A percentile compares a stretch with the other conserved stretches of the same genome.
Evolutionary conservation across 2,797 vertebrate species (phyloP).

Genomic region (Rhinichthys osculus): DNA sequence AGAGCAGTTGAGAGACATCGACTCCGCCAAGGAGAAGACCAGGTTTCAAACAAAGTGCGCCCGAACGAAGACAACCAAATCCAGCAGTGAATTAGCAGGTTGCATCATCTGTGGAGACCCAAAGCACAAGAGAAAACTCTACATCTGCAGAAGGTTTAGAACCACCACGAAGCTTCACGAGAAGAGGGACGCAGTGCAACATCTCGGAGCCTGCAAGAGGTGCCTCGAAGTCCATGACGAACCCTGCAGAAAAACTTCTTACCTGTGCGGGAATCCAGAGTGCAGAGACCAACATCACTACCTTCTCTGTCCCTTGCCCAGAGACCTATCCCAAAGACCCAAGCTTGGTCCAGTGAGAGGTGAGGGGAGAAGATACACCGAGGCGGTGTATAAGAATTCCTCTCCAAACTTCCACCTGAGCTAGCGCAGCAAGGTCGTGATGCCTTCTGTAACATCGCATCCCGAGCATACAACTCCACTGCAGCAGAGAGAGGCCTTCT

Average conservation of each 20-base stretch:
- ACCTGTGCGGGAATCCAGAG: conserved; percentile 5
- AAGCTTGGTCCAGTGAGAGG: not conserved
- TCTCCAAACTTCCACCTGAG: conserved; percentile 5
- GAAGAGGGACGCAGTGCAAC: not conserved
- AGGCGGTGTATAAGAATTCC: conserved; percentile 2
- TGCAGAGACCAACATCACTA: not conserved
- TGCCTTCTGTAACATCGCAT: conserved; percentile 2
- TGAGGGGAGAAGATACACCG: not conserved
- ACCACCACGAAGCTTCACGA: not conserved
- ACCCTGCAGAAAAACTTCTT: not conserved
- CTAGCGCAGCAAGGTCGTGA: not conserved
- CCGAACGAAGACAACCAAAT: not conserved
- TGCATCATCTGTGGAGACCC: conserved; percentile 5
- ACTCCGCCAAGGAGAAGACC: not conserved
- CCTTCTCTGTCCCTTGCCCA: not conserved
- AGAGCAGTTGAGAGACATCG: not conserved
- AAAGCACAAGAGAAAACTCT: not conserved
- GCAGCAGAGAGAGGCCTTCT: not conserved
- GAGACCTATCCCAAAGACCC: not conserved
- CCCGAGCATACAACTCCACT: conserved; percentile 7
- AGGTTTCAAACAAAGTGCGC: conserved; percentile 3
- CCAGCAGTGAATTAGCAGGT: not conserved
- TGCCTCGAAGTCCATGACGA: conserved; percentile 10
- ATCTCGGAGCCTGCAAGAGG: conserved; percentile 8
- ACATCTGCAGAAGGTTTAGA: conserved; percentile 16